Conservation (phyloP, 2,797 vertebrate genomes). For the Odontamblyopus rebecca region DNA sequence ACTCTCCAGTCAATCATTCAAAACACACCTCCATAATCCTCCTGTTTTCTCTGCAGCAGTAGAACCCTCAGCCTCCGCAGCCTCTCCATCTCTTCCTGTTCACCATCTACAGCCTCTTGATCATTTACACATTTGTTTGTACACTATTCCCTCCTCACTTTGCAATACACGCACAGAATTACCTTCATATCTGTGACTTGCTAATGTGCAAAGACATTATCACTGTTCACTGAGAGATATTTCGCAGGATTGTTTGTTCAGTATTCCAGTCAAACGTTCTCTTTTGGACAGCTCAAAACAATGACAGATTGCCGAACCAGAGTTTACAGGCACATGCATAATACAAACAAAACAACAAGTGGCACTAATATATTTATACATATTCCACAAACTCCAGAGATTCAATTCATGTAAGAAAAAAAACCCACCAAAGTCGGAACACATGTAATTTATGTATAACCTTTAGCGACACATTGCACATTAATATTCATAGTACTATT, state of each 20-base stretch:
- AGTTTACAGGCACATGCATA: background rate
- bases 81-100: background rate
- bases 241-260: background rate
- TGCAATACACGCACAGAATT: background rate
- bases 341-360: background rate
- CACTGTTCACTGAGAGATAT: background rate
- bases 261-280: background rate
- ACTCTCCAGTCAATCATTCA: too few species aligned
- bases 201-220: background rate
- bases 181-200: background rate
- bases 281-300: background rate
- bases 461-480: background rate
- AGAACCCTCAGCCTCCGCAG: background rate
- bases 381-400: background rate
- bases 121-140: background rate
- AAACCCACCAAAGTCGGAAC: background rate
- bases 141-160: background rate
- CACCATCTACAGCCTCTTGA: background rate
- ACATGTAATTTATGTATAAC: conserved; percentile 8
- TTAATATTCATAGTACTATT: conserved; percentile 1
- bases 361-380: background rate
- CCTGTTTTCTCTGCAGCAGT: background rate
- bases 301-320: background rate
- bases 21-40: background rate
- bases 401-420: background rate